Evolutionary conservation across 2,888 invertebrate species (phyloP), one percentile per base, ranked within the genome.

Genomic region (Conops quadrifasciatus): DNA sequence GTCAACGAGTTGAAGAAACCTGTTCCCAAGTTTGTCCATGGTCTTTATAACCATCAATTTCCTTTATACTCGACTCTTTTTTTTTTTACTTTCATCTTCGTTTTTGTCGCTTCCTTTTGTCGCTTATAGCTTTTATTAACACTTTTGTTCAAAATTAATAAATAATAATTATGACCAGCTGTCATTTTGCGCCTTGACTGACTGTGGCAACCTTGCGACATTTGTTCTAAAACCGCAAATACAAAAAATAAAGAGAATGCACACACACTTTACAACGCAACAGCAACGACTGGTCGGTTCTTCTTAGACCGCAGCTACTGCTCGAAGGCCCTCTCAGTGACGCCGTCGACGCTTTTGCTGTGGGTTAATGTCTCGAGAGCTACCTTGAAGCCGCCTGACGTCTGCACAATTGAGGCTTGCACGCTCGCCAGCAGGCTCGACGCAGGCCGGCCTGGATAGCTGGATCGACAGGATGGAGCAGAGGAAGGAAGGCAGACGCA

Each of bases 361-460:
- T 56, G 56, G 47, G 51, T 67, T 67, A 63, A 47, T 43, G 67
- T 67, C 67, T 67, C 58, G 24, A 19, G 9, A 24, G 58, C 74
- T 74, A 76, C 82, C 82, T 82, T 82, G 82, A 80, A 72, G 80
- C 76, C 82, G 82, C 81, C 82, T 82, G 82, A 78, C 80, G 80
- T 77, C 21, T 49, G 9, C 36, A 36, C 4, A 36, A 36, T 36
- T 9, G 36, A 36, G 4, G 36, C 9, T 36, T 36, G 5, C 9
- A 36, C 36, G 4, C 36, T 36, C 36, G 9, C 36, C 9, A 36
- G 4, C 9, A 36, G 36, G 36, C 36, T 53, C 36, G 4, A 36
- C 36, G 36, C 36, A 36, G 36, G 5, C n/a, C n/a, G n/a, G n/a
- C n/a, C n/a, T n/a, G n/a, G n/a, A n/a, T n/a, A n/a, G 36, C 36